A percentile compares a stretch with the other conserved stretches of the same genome.
Conservation (phyloP, 2,113 vertebrate genomes). For the Verasper variegatus region DNA sequence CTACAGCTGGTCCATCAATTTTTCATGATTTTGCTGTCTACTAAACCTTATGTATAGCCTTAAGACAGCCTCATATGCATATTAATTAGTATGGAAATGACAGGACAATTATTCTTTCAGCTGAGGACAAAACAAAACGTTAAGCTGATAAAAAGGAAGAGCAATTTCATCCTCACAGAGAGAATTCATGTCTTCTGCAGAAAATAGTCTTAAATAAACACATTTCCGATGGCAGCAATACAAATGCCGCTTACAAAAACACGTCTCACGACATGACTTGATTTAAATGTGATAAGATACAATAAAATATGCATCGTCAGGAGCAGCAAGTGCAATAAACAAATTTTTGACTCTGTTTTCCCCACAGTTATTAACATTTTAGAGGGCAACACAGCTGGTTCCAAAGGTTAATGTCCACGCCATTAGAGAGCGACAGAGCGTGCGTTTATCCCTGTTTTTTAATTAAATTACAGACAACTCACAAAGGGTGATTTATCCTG, state of each 20-base stretch:
- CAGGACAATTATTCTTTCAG: conserved; percentile 70
- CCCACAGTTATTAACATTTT: conserved; percentile 65
- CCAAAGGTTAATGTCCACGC: conserved; percentile 76
- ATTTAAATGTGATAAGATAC: conserved; percentile 32
- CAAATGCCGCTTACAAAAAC: conserved; percentile 21
- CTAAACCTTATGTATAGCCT: conserved; percentile 65
- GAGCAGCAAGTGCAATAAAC: conserved; percentile 33
- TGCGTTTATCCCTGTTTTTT: conserved; percentile 75
- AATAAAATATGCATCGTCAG: conserved; percentile 41
- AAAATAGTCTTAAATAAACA: conserved; percentile 19
- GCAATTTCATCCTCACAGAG: conserved; percentile 2
- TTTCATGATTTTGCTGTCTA: conserved; percentile 71
- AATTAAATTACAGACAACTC: conserved; percentile 78
- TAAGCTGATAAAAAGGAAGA: background rate
- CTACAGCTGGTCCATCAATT: conserved; percentile 69
- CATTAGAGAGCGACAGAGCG: conserved; percentile 70
- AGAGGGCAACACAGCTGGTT: conserved; percentile 66
- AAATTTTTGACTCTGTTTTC: conserved; percentile 30
- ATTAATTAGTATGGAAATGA: conserved; percentile 70
- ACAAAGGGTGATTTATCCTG: conserved; percentile 65
- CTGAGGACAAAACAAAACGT: conserved; percentile 55
- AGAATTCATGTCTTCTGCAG: conserved; percentile 19
- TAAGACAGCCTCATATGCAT: conserved; percentile 69
- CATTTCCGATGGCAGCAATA: conserved; percentile 13
- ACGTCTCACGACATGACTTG: conserved; percentile 27